Percentiles rank a stretch among this genome's conserved stretches.
phyloP scores from a whole-genome alignment of 2,113 vertebrate genomes.

The Cranoglanis bouderius region DNA sequence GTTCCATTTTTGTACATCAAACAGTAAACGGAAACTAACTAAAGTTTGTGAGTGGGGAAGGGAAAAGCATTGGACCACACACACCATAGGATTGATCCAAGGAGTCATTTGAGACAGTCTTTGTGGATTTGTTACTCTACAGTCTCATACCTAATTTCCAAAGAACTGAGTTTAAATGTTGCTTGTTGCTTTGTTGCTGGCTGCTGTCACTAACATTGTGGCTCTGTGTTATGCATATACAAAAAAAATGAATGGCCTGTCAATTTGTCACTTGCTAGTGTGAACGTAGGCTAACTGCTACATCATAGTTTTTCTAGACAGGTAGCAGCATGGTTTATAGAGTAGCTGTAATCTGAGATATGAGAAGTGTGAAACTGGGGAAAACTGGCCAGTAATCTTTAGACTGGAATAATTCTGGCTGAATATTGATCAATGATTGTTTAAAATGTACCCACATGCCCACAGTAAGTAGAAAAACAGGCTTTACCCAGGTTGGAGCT shows the following conservation, averaged over 20 bases:
- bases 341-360: not conserved
- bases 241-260: not conserved
- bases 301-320: not conserved
- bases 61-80: not conserved
- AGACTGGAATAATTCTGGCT: not conserved
- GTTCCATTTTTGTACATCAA: not conserved
- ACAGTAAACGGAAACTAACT: not conserved
- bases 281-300: not conserved
- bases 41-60: not conserved
- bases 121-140: not conserved
- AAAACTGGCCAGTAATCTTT: not conserved
- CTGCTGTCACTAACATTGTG: not conserved
- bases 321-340: not conserved
- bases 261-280: not conserved
- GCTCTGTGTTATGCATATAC: not conserved
- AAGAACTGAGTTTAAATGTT: not conserved
- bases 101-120: not conserved
- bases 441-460: not conserved
- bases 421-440: not conserved
- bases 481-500: not conserved
- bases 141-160: not conserved
- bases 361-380: not conserved
- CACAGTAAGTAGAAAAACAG: not conserved
- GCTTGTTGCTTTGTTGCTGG: not conserved
- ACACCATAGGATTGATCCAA: not conserved